Conservation (phyloP, 1,140 invertebrate genomes). For the Cotesia glomerata region DNA sequence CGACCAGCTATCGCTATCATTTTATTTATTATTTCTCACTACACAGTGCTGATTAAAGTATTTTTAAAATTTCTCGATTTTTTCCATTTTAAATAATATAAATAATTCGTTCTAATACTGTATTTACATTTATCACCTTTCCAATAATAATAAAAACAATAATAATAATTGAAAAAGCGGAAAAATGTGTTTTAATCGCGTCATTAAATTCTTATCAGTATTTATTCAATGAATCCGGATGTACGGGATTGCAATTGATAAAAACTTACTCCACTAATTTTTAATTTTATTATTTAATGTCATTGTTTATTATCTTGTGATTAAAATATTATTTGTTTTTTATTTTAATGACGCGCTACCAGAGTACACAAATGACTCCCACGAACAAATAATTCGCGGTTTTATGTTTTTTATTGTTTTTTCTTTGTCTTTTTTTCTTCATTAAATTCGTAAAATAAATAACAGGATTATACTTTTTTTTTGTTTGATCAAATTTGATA, state of each 20-base stretch:
- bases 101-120: conserved; percentile 35
- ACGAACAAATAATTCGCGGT: too few species aligned
- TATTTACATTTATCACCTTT: conserved; percentile 58
- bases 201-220: neutral
- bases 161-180: conserved; percentile 1
- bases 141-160: conserved; percentile 49
- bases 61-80: conserved; percentile 37
- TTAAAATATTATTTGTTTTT: too few species aligned
- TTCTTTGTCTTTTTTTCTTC: neutral
- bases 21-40: conserved; percentile 59
- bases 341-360: too few species aligned
- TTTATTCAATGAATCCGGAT: too few species aligned
- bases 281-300: too few species aligned
- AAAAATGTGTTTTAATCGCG: neutral
- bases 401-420: neutral
- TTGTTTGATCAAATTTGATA: too few species aligned
- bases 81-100: conserved; percentile 9
- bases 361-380: neutral
- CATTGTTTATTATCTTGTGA: too few species aligned
- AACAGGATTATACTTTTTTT: neutral
- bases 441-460: neutral
- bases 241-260: too few species aligned
- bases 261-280: too few species aligned
- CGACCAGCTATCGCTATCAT: conserved; percentile 50
- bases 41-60: conserved; percentile 61